A percentile compares a stretch with the other conserved stretches of the same genome.
phyloP scores from a whole-genome alignment of 2,888 invertebrate genomes.

The Euzetes globulus region DNA sequence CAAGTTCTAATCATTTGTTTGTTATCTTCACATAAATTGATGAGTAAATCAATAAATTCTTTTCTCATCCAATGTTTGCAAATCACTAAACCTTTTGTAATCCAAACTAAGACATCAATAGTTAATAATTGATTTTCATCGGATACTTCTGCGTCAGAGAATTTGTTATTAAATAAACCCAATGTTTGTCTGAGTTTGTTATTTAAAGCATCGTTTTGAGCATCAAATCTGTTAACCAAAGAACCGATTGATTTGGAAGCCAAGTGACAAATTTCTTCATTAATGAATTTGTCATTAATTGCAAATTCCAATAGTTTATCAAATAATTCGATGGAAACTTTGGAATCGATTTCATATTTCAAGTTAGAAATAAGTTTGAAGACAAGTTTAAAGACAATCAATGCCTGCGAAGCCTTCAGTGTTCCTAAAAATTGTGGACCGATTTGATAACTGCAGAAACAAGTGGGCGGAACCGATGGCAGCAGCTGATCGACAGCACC shows the following conservation, averaged over 20 bases:
- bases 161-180: neutral
- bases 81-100: conserved; percentile 13
- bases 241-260: neutral
- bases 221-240: neutral
- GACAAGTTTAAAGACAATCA: neutral
- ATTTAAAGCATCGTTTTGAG: neutral
- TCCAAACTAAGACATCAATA: neutral
- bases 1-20: neutral
- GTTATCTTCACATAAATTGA: neutral
- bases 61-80: neutral
- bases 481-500: neutral
- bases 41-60: neutral
- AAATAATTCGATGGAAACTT: neutral
- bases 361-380: neutral
- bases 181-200: neutral
- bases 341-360: neutral
- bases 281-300: neutral
- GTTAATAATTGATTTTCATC: neutral
- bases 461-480: neutral
- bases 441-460: conserved; percentile 1
- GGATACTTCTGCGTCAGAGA: neutral
- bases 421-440: neutral
- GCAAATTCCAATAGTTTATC: neutral
- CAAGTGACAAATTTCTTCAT: neutral
- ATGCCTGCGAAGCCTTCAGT: neutral